Conservation (phyloP, 2,888 invertebrate genomes). For the Catonia carolina region DNA sequence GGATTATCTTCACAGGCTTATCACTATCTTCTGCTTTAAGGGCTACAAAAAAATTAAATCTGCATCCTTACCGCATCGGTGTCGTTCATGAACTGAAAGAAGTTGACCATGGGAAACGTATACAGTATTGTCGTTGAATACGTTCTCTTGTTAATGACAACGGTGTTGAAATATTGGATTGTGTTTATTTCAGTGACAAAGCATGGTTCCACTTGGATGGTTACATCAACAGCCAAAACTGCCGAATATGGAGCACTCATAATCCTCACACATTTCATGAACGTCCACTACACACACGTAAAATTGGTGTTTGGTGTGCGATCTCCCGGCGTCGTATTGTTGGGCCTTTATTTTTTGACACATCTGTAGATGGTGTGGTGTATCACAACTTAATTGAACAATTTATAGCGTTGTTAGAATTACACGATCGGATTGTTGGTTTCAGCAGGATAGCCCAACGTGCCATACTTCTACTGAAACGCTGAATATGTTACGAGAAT, state of each 20-base stretch:
- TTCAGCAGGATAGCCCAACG: slow-evolving; percentile 3
- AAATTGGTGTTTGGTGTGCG: slow-evolving; percentile 13
- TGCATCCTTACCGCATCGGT: too few species aligned
- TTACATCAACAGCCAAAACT: slow-evolving; percentile 5
- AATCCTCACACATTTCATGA: slow-evolving; percentile 8
- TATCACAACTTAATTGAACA: slow-evolving; percentile 4
- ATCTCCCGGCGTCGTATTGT: slow-evolving; percentile 11
- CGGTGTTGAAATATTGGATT: not conserved
- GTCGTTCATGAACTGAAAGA: slow-evolving; percentile 11
- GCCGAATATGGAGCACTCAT: not conserved
- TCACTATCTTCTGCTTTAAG: too few species aligned
- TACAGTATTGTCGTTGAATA: not conserved
- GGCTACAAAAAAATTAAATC: too few species aligned
- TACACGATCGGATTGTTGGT: slow-evolving; percentile 10
- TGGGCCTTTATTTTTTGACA: slow-evolving; percentile 14
- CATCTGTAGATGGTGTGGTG: slow-evolving; percentile 14
- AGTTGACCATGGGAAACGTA: slow-evolving; percentile 10
- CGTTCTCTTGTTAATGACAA: slow-evolving; percentile 5
- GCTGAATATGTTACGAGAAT: not conserved
- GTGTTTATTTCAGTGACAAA: slow-evolving; percentile 2
- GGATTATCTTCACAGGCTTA: too few species aligned
- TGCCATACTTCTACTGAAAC: not conserved
- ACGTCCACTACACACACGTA: slow-evolving; percentile 1
- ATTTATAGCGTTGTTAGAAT: too few species aligned
- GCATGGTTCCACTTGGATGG: slow-evolving; percentile 10